A percentile compares a stretch with the other conserved stretches of the same genome.
Evolutionary conservation across 1,140 invertebrate genomes (phyloP).

Genomic region (Dinothrombium tinctorium): DNA sequence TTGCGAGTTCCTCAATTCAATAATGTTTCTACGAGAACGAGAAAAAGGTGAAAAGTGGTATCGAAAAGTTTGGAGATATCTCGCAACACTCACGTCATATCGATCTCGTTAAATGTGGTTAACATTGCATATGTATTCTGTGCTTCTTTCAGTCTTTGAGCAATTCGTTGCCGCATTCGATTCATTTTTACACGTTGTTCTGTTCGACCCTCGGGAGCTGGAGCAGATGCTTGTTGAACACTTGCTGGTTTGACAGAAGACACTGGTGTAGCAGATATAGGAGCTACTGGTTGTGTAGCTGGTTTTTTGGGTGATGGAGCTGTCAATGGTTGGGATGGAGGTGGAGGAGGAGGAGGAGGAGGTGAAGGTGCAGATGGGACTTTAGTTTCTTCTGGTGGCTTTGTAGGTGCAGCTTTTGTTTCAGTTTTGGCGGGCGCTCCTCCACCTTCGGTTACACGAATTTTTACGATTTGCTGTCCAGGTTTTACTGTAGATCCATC

Average conservation of each 20-base stretch:
- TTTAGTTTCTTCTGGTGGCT: no score
- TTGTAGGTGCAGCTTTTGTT: conserved; percentile 16
- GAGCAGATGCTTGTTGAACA: conserved; percentile 10
- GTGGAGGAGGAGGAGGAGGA: conserved; percentile 22
- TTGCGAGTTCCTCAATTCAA: conserved; percentile 74
- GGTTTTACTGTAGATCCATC: conserved; percentile 77
- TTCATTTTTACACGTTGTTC: conserved; percentile 97
- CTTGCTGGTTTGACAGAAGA: conserved; percentile 10
- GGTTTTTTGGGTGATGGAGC: conserved; percentile 20
- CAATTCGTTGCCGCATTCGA: conserved; percentile 82
- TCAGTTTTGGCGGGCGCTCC: conserved; percentile 18
- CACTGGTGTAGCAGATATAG: conserved; percentile 20
- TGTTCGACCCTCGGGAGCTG: conserved; percentile 28
- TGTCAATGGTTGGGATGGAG: conserved; percentile 22
- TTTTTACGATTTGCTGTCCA: conserved; percentile 53
- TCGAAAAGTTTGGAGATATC: not conserved
- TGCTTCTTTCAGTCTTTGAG: conserved; percentile 85
- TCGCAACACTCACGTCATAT: conserved; percentile 55
- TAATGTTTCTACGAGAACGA: conserved; percentile 45
- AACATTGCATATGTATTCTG: conserved; percentile 97
- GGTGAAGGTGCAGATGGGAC: conserved; percentile 19
- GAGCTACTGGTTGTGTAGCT: conserved; percentile 15
- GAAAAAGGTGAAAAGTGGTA: conserved; percentile 9
- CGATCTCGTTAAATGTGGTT: conserved; percentile 98
- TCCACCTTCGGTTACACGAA: conserved; percentile 32